Evolutionary conservation across 2,113 vertebrate genomes (phyloP).

Genomic region (Vireo altiloquus): DNA sequence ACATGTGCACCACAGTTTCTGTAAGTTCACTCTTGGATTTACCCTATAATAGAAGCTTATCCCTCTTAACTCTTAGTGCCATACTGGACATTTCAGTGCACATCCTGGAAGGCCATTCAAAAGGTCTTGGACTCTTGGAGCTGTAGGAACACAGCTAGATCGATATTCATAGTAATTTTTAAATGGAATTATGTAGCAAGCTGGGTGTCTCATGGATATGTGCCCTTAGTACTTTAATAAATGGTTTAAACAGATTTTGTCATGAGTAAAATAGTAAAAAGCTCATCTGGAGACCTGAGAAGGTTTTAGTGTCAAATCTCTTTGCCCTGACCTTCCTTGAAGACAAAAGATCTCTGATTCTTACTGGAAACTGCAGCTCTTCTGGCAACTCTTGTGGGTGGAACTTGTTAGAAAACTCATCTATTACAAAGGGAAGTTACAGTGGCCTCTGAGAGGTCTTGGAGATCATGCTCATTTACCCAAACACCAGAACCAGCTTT

Average conservation of each 20-base stretch:
- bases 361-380: neutral
- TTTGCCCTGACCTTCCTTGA: neutral
- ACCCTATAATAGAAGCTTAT: neutral
- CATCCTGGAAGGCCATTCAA: neutral
- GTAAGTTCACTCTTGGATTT: neutral
- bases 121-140: neutral
- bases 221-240: neutral
- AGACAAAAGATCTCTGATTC: neutral
- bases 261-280: neutral
- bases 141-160: neutral
- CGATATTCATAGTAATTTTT: neutral
- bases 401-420: neutral
- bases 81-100: neutral
- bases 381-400: neutral
- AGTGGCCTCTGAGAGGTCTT: neutral
- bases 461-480: neutral
- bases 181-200: neutral
- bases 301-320: neutral
- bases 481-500: neutral
- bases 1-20: neutral
- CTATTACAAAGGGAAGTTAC: neutral
- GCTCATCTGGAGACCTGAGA: neutral
- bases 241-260: neutral
- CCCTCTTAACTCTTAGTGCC: neutral
- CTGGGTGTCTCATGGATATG: neutral